These are phyloP conservation scores for Schizotus pectinicornis DNA, from an alignment of 2,888 invertebrate genomes.

Conservation along the genomic window DNA sequence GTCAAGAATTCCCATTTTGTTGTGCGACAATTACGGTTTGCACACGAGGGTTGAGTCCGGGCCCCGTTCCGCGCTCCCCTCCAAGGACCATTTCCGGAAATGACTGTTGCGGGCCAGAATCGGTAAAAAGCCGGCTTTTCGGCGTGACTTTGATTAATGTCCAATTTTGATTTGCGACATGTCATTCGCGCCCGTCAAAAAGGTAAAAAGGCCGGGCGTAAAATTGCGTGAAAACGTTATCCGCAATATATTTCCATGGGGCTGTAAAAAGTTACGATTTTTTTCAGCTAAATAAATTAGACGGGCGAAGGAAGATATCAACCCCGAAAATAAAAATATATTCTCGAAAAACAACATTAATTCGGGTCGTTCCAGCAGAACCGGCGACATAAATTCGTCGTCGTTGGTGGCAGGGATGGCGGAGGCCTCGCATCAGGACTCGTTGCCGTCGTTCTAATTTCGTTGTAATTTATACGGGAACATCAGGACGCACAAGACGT, in stretches of 20 bases:
- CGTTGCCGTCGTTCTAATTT: conserved; percentile 19
- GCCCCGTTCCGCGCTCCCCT: too few relatives aligned
- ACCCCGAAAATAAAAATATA: conserved; percentile 29
- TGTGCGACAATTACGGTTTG: too few relatives aligned
- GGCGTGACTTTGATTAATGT: not conserved
- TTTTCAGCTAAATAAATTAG: conserved; percentile 29
- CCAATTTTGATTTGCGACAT: conserved; percentile 10
- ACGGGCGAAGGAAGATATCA: conserved; percentile 22
- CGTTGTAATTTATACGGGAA: conserved; percentile 19
- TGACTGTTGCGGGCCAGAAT: too few relatives aligned
- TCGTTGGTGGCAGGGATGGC: not conserved
- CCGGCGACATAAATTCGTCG: conserved; percentile 29
- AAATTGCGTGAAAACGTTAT: conserved; percentile 18
- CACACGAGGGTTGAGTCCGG: too few relatives aligned
- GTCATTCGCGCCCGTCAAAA: not conserved
- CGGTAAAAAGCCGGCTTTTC: too few relatives aligned
- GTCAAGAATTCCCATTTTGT: too few relatives aligned
- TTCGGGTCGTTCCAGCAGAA: conserved; percentile 29
- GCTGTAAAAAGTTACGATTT: conserved; percentile 26
- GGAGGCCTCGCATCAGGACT: conserved; percentile 2
- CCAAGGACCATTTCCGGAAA: too few relatives aligned
- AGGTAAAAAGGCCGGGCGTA: conserved; percentile 6
- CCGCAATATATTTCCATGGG: conserved; percentile 6
- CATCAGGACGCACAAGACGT: conserved; percentile 6
- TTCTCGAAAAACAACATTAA: conserved; percentile 31